Percentiles rank a stretch among this genome's conserved stretches.
Evolutionary conservation across 2,113 vertebrate genomes (phyloP).

Genomic region (Oncorhynchus masou): DNA sequence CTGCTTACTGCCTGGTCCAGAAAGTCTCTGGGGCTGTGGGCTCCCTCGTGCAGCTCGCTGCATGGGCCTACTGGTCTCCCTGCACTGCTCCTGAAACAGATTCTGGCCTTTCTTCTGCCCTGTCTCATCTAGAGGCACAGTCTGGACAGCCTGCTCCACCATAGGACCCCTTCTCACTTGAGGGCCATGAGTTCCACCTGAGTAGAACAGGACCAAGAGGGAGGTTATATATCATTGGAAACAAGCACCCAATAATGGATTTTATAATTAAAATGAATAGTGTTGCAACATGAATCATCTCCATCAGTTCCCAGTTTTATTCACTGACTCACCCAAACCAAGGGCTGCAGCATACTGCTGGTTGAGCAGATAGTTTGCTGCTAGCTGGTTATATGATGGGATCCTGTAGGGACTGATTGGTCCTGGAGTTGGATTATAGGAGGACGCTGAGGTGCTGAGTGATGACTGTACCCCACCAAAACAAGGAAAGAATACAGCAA

Average conservation of each 20-base stretch:
- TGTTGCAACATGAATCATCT: too few relatives aligned
- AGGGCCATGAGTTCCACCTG: conserved; percentile 75
- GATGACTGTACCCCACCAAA: conserved; percentile 79
- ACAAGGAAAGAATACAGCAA: background rate
- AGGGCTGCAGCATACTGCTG: conserved; percentile 89
- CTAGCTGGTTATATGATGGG: conserved; percentile 86
- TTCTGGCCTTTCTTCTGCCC: conserved; percentile 61
- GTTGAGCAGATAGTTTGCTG: conserved; percentile 85
- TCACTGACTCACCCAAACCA: conserved; percentile 83
- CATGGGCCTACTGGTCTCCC: conserved; percentile 57
- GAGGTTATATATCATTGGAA: too few relatives aligned
- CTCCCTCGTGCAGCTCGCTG: conserved; percentile 58
- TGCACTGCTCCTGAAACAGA: conserved; percentile 43
- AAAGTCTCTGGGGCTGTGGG: conserved; percentile 32
- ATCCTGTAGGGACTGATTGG: conserved; percentile 88
- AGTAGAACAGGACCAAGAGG: conserved; percentile 25
- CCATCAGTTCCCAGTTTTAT: background rate
- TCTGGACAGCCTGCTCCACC: conserved; percentile 97
- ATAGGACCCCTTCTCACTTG: conserved; percentile 83
- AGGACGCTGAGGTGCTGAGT: conserved; percentile 76
- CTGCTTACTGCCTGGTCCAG: conserved; percentile 50
- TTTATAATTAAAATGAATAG: too few relatives aligned
- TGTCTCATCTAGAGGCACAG: conserved; percentile 74
- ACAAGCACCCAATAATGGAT: too few relatives aligned
- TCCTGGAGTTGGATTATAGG: conserved; percentile 81